phyloP scores from a whole-genome alignment of 2,888 invertebrate species.

The Dorcus hopei region DNA sequence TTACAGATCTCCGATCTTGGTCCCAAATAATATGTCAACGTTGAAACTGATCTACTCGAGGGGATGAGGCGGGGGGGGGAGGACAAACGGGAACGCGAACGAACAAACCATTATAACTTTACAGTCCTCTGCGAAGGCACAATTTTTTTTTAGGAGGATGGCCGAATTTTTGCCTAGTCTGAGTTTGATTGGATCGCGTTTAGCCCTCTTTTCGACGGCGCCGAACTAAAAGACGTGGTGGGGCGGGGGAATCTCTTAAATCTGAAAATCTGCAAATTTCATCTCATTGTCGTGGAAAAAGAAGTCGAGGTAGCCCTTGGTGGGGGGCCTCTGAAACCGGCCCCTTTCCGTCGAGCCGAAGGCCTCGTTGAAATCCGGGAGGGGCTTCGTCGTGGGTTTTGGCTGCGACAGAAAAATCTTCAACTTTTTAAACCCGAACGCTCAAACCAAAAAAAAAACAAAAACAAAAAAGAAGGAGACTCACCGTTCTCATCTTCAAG shows the following conservation, averaged over 20 bases:
- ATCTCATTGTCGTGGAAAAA: slow-evolving; percentile 31
- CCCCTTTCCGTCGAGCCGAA: slow-evolving; percentile 85
- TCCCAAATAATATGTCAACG: slow-evolving; percentile 42
- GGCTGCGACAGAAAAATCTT: not conserved
- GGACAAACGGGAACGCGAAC: not conserved
- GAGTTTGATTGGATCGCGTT: not conserved
- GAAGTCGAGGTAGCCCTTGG: slow-evolving; percentile 41
- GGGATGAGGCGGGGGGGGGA: not conserved
- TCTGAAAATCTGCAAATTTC: slow-evolving; percentile 43
- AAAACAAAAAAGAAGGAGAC: not conserved
- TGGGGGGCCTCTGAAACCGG: slow-evolving; percentile 59
- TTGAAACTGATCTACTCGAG: slow-evolving; percentile 9
- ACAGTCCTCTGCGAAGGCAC: slow-evolving; percentile 42
- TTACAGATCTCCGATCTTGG: slow-evolving; percentile 27
- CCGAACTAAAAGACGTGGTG: not conserved
- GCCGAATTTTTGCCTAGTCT: not conserved
- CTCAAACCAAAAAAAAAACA: not conserved
- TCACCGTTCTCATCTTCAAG: slow-evolving; percentile 38
- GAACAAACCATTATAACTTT: slow-evolving; percentile 3
- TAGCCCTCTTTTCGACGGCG: not conserved
- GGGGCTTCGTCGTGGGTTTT: slow-evolving; percentile 47
- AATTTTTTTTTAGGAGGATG: slow-evolving; percentile 22
- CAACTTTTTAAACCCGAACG: not conserved
- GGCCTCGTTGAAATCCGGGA: slow-evolving; percentile 81
- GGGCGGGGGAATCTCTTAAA: slow-evolving; percentile 16